Percentiles rank a stretch among this genome's conserved stretches.
These are phyloP conservation scores for Chrysoperla carnea DNA, from an alignment of 1,140 invertebrate genomes.

Conservation along the genomic window DNA sequence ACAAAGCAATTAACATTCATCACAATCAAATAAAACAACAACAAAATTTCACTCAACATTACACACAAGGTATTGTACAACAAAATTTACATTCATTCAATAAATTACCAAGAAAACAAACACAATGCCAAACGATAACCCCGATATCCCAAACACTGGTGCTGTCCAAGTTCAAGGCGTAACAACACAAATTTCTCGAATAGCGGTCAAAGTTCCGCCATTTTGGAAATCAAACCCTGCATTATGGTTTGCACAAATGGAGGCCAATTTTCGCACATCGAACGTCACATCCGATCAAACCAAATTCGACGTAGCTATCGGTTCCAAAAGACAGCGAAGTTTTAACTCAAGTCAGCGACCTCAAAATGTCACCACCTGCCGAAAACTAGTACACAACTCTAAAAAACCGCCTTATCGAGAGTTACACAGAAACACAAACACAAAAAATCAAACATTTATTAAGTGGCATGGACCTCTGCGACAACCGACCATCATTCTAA, in stretches of 20 bases:
- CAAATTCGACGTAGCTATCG: too few relatives aligned
- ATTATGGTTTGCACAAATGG: conserved; percentile 8
- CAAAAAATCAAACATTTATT: not conserved
- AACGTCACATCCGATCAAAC: conserved; percentile 8
- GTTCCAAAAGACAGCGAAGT: conserved; percentile 4
- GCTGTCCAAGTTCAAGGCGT: too few relatives aligned
- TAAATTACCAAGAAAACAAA: too few relatives aligned
- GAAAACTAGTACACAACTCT: conserved; percentile 8
- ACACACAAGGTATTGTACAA: too few relatives aligned
- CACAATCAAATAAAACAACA: too few relatives aligned
- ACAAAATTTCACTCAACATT: too few relatives aligned
- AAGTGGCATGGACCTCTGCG: not conserved
- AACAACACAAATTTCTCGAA: not conserved
- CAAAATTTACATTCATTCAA: too few relatives aligned
- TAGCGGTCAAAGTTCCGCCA: not conserved
- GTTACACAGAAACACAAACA: not conserved
- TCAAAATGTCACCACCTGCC: conserved; percentile 1
- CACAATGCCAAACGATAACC: too few relatives aligned
- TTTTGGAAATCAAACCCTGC: conserved; percentile 4
- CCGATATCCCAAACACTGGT: not conserved
- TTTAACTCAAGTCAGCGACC: not conserved
- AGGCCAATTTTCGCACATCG: conserved; percentile 1
- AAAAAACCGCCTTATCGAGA: conserved; percentile 12
- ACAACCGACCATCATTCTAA: not conserved
- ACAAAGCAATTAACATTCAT: too few relatives aligned